Base-by-base conservation (phyloP, 2,797 vertebrate genomes). In the Rhadinocentrus ornatus region DNA sequence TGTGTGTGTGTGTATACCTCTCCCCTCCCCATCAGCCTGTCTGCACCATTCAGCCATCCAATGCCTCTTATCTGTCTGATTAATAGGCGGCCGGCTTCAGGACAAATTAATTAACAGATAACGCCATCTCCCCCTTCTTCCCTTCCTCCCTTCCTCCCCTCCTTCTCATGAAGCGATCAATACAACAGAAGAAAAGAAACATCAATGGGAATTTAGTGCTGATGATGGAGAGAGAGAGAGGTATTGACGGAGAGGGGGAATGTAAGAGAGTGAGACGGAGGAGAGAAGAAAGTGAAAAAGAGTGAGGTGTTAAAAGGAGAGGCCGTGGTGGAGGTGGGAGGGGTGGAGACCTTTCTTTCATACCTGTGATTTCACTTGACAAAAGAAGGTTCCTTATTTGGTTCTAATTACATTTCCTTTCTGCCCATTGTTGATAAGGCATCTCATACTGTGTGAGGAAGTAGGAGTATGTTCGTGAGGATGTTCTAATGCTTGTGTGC, bases 101-200 rank as follows among this genome's bases (percentile, higher is more conserved):
- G 97, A 98, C 95, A 97, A 98, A 99, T 99, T 99, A 99, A 99
- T 99, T 99, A 99, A 99, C 98, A 99, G 98, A 99, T 99, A 99
- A 93, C 91, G 86, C 86, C 92, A 91, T 89, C 92, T 88, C 86
- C 90, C 87, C 85, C 89, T 88, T 85, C 88, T 87, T 86, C 84
- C 96, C 97, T 97, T 95, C 96, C 96, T 97, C 96, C 77, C 69
- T 54, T 63, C 87, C 88, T 96, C 96, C 97, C 97, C 96, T 97
- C 96, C 96, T 97, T 99, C 97, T 98, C 97, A 98, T 98, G 97
- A 94, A 96, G 95, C 93, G 96, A 99, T 99, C 98, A 95, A 99
- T 99, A 96, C 93, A 71, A 94, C 96, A 92, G 96, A 98, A 99
- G 98, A 99, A 99, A 98, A 97, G 97, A 97, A 96, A 97, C 97